Base-by-base conservation (phyloP, 2,797 vertebrate genomes). In the Macropodus opercularis region DNA sequence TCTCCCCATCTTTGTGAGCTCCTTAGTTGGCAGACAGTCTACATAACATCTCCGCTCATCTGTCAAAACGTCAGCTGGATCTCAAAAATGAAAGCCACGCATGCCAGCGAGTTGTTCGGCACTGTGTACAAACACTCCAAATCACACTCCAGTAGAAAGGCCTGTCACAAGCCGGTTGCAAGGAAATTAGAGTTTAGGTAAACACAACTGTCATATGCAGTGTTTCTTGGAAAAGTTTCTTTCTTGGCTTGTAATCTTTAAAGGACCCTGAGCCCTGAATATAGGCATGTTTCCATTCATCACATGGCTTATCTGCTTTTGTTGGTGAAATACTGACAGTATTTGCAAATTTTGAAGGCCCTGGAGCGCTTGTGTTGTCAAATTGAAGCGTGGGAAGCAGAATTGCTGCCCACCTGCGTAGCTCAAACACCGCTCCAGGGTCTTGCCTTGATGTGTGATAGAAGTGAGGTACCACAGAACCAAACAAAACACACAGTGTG, bases 21-120 rank as follows among this genome's bases (percentile, higher is more conserved):
- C 29, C 70, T 19, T 29, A 43, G 31, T 53, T 81, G 79, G 83
- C 77, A 89, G 85, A 72, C 67, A 57, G 77, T 79, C 83, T 32
- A 67, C 55, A 57, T 54, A 69, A 69, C 77, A 42, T 69, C 75
- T 39, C 58, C 9, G 14, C 68, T 82, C 77, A 75, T 87, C 89
- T 90, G 88, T 92, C 89, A 90, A 84, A 85, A 85, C 63, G 84
- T 89, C 90, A 87, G 75, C 51, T 18, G 55, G 53, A 77, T 81
- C 80, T 84, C 65, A 62, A 59, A 75, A 70, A 87, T 80, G 77
- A 90, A 89, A 83, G 79, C 55, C 60, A 75, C 79, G 61, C 77
- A 72, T 78, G 79, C 72, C 79, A 76, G 82, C 65, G 43, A 76
- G 79, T 86, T 87, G 81, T 85, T 90, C 42, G 70, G 71, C 75